phyloP scores from a whole-genome alignment of 2,113 vertebrate genomes.

The Caranx melampygus region DNA sequence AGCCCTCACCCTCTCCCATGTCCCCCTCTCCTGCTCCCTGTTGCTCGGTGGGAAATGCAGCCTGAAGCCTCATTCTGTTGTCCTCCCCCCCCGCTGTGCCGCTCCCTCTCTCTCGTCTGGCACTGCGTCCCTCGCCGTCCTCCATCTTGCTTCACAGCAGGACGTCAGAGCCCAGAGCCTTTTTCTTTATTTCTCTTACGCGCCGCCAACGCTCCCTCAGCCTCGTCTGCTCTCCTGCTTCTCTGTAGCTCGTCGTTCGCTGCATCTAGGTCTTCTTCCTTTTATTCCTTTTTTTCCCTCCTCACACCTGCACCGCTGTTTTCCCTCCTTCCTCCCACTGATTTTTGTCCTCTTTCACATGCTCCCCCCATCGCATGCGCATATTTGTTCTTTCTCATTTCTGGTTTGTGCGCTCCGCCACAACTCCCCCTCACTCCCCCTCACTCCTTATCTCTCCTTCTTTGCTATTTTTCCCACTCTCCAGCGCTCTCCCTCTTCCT shows the following conservation, averaged over 20 bases:
- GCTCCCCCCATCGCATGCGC: constrained; percentile 9
- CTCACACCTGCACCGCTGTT: constrained; percentile 10
- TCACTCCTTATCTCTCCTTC: constrained; percentile 63
- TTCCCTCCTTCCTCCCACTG: constrained; percentile 38
- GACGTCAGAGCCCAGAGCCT: constrained; percentile 52
- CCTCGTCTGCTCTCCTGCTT: constrained; percentile 23
- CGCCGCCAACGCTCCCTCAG: constrained; percentile 12
- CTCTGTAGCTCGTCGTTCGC: not conserved
- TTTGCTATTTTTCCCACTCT: constrained; percentile 62
- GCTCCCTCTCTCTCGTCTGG: constrained; percentile 55
- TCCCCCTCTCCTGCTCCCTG: constrained; percentile 27
- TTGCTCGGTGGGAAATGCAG: constrained; percentile 55
- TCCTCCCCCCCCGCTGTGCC: constrained; percentile 35
- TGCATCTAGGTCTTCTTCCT: constrained; percentile 19
- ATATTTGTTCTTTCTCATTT: constrained; percentile 58
- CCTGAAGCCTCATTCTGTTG: constrained; percentile 64
- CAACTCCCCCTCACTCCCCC: constrained; percentile 28
- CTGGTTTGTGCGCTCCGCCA: constrained; percentile 55
- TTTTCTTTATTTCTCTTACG: constrained; percentile 43
- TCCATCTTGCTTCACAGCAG: constrained; percentile 75
- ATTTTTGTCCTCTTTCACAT: constrained; percentile 26
- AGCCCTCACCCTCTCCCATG: not conserved
- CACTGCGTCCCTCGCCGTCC: constrained; percentile 56
- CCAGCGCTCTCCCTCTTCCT: constrained; percentile 31
- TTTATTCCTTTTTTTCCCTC: constrained; percentile 1